phyloP scores from a whole-genome alignment of 2,113 vertebrate genomes.

The Erpornis zantholeuca region DNA sequence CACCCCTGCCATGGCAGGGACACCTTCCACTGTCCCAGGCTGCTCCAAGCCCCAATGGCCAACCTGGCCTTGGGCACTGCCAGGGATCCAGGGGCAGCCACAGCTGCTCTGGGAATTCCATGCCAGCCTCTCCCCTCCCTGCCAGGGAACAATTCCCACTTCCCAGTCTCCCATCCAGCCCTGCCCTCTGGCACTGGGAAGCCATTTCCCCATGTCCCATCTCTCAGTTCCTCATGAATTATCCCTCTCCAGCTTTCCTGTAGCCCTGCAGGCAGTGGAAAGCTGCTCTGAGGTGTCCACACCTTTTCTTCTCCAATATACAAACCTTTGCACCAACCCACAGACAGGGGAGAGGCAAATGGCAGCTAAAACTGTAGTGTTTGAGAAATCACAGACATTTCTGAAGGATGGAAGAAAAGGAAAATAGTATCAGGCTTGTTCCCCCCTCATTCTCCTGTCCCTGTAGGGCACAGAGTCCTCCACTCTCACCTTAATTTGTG shows the following conservation, averaged over 20 bases:
- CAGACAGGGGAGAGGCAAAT: neutral
- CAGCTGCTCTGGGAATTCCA: neutral
- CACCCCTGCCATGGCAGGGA: neutral
- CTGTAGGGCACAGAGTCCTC: neutral
- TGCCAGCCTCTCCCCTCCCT: neutral
- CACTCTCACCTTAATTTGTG: neutral
- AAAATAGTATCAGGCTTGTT: neutral
- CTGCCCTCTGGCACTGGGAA: neutral
- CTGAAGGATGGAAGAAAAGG: neutral
- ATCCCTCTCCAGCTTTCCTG: neutral
- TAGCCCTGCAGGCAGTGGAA: neutral
- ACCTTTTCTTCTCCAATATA: neutral
- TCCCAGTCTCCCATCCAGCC: rapidly evolving
- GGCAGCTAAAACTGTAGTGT: neutral
- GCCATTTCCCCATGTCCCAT: neutral
- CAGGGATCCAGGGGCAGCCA: neutral
- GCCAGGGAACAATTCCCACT: neutral
- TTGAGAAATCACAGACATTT: neutral
- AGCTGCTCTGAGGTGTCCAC: neutral
- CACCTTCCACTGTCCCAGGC: neutral
- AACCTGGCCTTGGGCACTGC: neutral
- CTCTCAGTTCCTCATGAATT: neutral
- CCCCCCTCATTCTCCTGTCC: neutral
- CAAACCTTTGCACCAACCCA: neutral
- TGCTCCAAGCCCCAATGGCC: neutral